A percentile compares a stretch with the other conserved stretches of the same genome.
Conservation (phyloP, 2,797 vertebrate genomes). For the Acanthurus leucopareius region DNA sequence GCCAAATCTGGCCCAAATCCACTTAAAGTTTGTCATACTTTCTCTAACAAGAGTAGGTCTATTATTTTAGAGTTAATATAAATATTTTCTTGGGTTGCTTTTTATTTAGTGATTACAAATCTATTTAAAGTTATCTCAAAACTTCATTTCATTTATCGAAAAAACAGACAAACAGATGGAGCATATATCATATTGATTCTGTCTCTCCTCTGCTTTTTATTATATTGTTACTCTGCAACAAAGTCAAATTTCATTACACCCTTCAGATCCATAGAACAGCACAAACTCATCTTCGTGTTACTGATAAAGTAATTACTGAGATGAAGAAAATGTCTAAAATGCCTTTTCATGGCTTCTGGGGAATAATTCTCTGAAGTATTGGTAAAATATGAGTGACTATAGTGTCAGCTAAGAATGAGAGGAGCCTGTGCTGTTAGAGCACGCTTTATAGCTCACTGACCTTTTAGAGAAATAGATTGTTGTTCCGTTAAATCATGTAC, state of each 20-base stretch:
- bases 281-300: conserved; percentile 88
- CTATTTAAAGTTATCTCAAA: no score
- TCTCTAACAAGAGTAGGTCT: no score
- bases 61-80: no score
- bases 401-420: conserved; percentile 59
- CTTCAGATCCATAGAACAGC: conserved; percentile 87
- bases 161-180: conserved; percentile 49
- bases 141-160: neutral
- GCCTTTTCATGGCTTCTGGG: conserved; percentile 74
- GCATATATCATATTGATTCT: conserved; percentile 68
- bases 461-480: conserved; percentile 82
- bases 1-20: no score
- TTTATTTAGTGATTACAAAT: no score
- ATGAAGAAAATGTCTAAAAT: conserved; percentile 78
- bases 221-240: conserved; percentile 80
- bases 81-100: no score
- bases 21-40: no score
- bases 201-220: conserved; percentile 69
- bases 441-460: conserved; percentile 79
- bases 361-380: conserved; percentile 79
- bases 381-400: conserved; percentile 78
- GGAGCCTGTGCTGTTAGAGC: conserved; percentile 59
- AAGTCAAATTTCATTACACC: conserved; percentile 90
- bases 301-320: conserved; percentile 86
- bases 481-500: conserved; percentile 75